Evolutionary conservation across 2,797 vertebrate species (phyloP), one percentile per base, ranked within the genome.

Genomic region (Chaetophractus vellerosus): DNA sequence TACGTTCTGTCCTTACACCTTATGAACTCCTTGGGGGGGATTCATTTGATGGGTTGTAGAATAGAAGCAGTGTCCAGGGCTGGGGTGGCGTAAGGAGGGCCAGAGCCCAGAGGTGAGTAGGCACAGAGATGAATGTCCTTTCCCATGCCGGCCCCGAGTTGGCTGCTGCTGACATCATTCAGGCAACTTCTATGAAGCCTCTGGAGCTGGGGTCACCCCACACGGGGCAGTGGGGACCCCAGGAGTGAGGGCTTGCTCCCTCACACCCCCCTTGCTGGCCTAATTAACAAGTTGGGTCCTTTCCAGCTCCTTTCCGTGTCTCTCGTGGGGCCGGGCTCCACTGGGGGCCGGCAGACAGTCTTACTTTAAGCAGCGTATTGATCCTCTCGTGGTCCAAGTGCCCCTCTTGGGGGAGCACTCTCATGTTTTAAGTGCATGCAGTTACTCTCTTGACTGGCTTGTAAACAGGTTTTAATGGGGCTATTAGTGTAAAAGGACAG

Each of bases 401-500:
- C 97, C 97, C 97, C 98, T 98, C 98, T 97, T 97, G 98, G 98
- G 97, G 98, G 98, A 98, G 97, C 93, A 96, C 98, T 98, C 98
- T 97, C 91, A 52, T 98, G 98, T 98, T 98, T 99, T 99, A 99
- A 99, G 99, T 99, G 99, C 98, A 98, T 98, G 97, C 98, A 98
- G 98, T 99, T 99, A 98, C 98, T 99, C 99, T 99, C 98, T 97
- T 98, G 98, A 98, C 98, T 98, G 98, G 98, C 98, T 99, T 99
- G 99, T 99, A 99, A 99, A 99, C 99, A 99, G 99, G 98, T 99
- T 99, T 99, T 99, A 99, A 99, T 99, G 99, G 98, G 98, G 98
- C 99, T 99, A 99, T 99, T 99, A 99, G 99, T 99, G 98, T 98
- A 99, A 99, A 98, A 99, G 98, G 98, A 99, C 99, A 99, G 99